Conservation (phyloP, 2,888 invertebrate genomes). For the Anorthoa munda region DNA sequence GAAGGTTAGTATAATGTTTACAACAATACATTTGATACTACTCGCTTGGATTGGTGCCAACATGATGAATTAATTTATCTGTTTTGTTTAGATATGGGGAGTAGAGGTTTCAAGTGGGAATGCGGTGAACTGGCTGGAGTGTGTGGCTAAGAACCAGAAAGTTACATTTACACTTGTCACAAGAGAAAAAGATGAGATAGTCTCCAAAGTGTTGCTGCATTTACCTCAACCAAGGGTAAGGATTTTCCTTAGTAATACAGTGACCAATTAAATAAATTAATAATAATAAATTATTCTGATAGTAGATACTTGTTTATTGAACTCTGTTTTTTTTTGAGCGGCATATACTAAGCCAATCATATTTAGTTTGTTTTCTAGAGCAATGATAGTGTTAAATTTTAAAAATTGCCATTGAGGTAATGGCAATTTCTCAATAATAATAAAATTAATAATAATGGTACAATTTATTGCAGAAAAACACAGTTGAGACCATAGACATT, state of each 20-base stretch:
- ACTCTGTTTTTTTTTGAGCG: background rate
- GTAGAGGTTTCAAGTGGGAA: constrained; percentile 87
- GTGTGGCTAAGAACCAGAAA: constrained; percentile 87
- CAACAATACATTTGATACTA: constrained; percentile 47
- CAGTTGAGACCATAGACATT: constrained; percentile 84
- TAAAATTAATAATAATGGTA: constrained; percentile 19
- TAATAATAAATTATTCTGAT: background rate
- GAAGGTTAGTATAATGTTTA: constrained; percentile 81
- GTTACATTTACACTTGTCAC: constrained; percentile 88
- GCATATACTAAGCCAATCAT: background rate
- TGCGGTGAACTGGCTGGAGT: constrained; percentile 91
- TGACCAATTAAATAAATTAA: background rate
- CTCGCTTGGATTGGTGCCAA: constrained; percentile 62
- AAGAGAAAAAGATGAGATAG: constrained; percentile 84
- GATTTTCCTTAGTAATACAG: background rate
- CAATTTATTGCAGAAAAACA: constrained; percentile 79
- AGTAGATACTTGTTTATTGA: background rate
- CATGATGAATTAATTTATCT: constrained; percentile 42
- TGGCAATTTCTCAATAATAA: too few relatives aligned
- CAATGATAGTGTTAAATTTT: too few relatives aligned
- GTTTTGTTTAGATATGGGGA: constrained; percentile 86
- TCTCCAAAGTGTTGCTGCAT: constrained; percentile 86
- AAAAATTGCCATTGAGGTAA: too few relatives aligned
- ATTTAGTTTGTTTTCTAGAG: too few relatives aligned
- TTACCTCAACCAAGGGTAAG: constrained; percentile 83